Evolutionary conservation across 2,113 vertebrate species (phyloP), one percentile per base, ranked within the genome.

Genomic region (Chaetodon trifascialis): DNA sequence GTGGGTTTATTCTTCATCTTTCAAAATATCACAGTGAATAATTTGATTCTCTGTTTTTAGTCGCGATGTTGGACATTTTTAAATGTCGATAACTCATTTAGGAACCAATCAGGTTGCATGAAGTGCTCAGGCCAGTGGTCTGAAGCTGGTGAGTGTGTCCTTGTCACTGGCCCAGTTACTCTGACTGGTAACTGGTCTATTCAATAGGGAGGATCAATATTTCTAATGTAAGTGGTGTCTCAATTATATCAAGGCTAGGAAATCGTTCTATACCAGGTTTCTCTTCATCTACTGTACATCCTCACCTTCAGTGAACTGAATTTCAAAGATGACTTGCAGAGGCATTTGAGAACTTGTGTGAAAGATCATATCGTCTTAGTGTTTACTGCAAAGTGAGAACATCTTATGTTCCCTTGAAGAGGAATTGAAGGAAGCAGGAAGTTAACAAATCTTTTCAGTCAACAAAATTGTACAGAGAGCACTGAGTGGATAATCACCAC

Each of bases 201-300:
- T 82, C 62, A 80, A 83, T 56, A 71, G 40, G 7, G 17, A 17
- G 7, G 59, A 76, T 90, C 88, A 68, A 85, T 87, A 67, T 76
- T 55, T 83, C 49, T 46, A 87, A 85, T 73, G 58, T 51, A 68
- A 62, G 56, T 42, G 42, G 63, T 64, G 55, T 80, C 52, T 84
- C 78, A 63, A 73, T 88, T 79, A 86, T 63, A 75, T 70, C n/a
- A 59, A 36, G 58, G 23, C 17, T 79, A 17, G 17, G 67, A 73
- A 83, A 80, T 58, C 5, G 1, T 68, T 79, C 25, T 65, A 25
- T 38, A 76, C 52, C 55, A 15, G 67, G 7, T 58, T 84, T 11
- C 55, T 71, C 64, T 49, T 76, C 40, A 62, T 49, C 34, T 30
- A 47, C 30, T 30, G 30, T 30, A 30, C 17, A 79, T 60, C 56